Base-by-base conservation (phyloP, 2,113 vertebrate genomes). In the Leptodactylus fuscus region DNA sequence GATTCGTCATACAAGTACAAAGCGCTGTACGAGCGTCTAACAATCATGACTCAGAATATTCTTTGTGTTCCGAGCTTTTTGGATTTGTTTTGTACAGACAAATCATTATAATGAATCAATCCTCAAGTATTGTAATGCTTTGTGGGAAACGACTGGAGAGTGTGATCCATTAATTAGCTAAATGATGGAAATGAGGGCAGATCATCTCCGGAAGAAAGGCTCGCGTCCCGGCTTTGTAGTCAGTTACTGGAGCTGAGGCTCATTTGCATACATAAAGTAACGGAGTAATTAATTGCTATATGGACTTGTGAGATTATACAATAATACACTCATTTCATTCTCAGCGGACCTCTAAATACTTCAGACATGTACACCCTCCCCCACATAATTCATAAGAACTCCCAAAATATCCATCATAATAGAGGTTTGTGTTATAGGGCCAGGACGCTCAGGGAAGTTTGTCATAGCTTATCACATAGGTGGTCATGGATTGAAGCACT, bases 121-220 rank as follows among this genome's bases (percentile, higher is more conserved):
- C 62, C 18, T 34, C 18, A 69, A 38, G 27, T 10, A 38, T 69
- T 38, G 16, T 38, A 38, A 69, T 69, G 65, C 36, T 69, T 69
- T 69, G 16, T 22, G 34, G 32, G 16, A 69, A 34, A 69, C 65
- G 29, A 69, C 32, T 36, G 32, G 65, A 20, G 34, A 36, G 38
- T 69, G 65, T 36, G 65, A 69, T 38, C 20, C 65, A 38, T 69
- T 69, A 69, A 69, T 69, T 69, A 38, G 65, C 65, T 69, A 38
- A 69, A 38, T 18, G 65, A 69, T 69, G 38, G 24, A 73, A 48
- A 76, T 32, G 27, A 76, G 48, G 38, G 18, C 27, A 51, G 24
- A 51, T 76, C 29, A 76, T 32, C 44, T 69, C 65, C 15, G 38
- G 38, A 38, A 49, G 74, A 51, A 49, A 20, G 44, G 10, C 10